These are phyloP conservation scores for Thaumatotibia leucotreta DNA, from an alignment of 1,140 invertebrate species.

Conservation along the genomic window DNA sequence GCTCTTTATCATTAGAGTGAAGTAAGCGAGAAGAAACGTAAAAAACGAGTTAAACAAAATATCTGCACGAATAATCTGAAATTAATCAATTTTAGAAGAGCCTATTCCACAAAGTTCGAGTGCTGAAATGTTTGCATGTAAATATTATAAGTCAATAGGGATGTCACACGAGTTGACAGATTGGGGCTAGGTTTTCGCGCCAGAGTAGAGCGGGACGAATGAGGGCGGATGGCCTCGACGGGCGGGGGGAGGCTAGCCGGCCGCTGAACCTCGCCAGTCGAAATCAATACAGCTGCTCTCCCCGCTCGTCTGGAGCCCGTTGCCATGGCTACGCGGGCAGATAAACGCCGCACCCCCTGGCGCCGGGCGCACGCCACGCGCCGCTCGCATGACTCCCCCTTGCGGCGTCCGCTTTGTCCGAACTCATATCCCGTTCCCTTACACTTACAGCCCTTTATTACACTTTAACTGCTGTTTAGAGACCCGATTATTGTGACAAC, in stretches of 20 bases:
- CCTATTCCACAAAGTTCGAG: neutral
- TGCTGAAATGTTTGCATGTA: neutral
- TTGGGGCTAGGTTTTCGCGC: neutral
- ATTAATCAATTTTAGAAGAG: no score
- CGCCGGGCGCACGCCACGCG: slow-evolving; percentile 10
- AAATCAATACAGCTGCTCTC: slow-evolving; percentile 69
- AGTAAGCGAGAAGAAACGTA: no score
- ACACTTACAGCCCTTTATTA: slow-evolving; percentile 4
- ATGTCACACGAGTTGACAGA: neutral
- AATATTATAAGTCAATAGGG: neutral
- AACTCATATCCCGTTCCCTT: neutral
- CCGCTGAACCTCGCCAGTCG: slow-evolving; percentile 56
- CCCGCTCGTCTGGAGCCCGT: slow-evolving; percentile 43
- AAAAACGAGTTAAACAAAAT: no score
- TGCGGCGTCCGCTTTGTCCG: slow-evolving; percentile 17
- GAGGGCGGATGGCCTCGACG: neutral
- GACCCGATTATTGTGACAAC: slow-evolving; percentile 20
- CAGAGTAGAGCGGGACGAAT: neutral
- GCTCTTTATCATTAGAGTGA: no score
- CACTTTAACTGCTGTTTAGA: slow-evolving; percentile 8
- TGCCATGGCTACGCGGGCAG: slow-evolving; percentile 38
- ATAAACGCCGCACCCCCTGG: slow-evolving; percentile 25
- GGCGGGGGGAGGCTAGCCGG: slow-evolving; percentile 36
- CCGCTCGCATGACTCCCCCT: slow-evolving; percentile 18
- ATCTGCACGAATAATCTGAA: no score